Conservation (phyloP, 2,888 invertebrate species). For the Eueremaeus valkanovi region DNA sequence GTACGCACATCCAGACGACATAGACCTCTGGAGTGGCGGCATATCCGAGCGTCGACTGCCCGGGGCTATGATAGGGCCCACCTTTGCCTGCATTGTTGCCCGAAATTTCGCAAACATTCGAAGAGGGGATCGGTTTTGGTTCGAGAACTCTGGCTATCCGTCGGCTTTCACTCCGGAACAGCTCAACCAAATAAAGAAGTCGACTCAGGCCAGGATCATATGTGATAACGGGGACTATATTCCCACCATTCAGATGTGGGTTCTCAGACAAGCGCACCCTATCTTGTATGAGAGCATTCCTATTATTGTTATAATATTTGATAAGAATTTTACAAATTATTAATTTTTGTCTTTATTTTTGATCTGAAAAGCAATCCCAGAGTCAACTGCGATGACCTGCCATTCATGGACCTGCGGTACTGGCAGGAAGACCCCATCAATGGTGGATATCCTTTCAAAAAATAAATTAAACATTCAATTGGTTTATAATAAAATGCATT, state of each 20-base stretch:
- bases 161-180: slow-evolving; percentile 83
- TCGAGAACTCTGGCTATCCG: slow-evolving; percentile 82
- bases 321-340: slow-evolving; percentile 27
- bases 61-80: slow-evolving; percentile 88
- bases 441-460: slow-evolving; percentile 34
- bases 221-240: slow-evolving; percentile 90
- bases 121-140: slow-evolving; percentile 85
- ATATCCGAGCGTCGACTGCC: slow-evolving; percentile 83
- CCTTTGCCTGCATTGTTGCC: slow-evolving; percentile 84
- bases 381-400: slow-evolving; percentile 51
- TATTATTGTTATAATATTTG: background rate
- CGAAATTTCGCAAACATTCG: slow-evolving; percentile 79
- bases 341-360: background rate
- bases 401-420: slow-evolving; percentile 44
- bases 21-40: slow-evolving; percentile 91
- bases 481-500: no score
- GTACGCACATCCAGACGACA: slow-evolving; percentile 75
- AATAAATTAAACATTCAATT: background rate
- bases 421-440: slow-evolving; percentile 45
- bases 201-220: slow-evolving; percentile 74
- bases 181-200: slow-evolving; percentile 73
- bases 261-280: slow-evolving; percentile 74
- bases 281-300: slow-evolving; percentile 43
- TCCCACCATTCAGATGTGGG: slow-evolving; percentile 82
- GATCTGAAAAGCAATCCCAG: slow-evolving; percentile 52